Percentiles rank a stretch among this genome's conserved stretches.
Evolutionary conservation across 1,140 invertebrate genomes (phyloP).

Genomic region (Helicorthomorpha holstii): DNA sequence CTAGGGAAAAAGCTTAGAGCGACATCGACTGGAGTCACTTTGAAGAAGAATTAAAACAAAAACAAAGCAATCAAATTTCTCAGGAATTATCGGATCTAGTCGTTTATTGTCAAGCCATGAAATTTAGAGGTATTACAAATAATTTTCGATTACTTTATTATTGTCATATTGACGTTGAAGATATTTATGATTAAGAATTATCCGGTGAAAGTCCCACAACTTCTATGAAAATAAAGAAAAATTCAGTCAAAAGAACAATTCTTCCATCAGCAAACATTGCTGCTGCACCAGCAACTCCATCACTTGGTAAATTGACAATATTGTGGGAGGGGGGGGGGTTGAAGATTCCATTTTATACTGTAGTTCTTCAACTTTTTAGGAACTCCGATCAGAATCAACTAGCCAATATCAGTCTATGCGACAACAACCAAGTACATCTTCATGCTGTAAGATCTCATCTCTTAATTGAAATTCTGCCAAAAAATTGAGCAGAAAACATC

Average conservation of each 20-base stretch:
- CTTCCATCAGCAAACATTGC: conserved; percentile 2
- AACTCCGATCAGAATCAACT: conserved; percentile 10
- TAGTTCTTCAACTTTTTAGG: not conserved
- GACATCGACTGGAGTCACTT: conserved; percentile 16
- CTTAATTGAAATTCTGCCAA: conserved; percentile 81
- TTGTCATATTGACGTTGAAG: too few relatives aligned
- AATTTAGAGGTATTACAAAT: conserved; percentile 51
- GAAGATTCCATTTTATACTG: not conserved
- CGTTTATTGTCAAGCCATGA: conserved; percentile 80
- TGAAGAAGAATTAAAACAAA: conserved; percentile 48
- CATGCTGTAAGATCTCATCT: conserved; percentile 73
- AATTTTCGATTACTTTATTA: too few relatives aligned
- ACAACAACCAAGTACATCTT: conserved; percentile 13
- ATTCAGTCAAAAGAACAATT: conserved; percentile 10
- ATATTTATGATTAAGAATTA: too few relatives aligned
- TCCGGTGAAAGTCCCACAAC: conserved; percentile 39
- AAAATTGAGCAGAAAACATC: conserved; percentile 75
- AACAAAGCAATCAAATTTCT: conserved; percentile 74
- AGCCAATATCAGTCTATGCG: conserved; percentile 18
- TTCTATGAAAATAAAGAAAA: conserved; percentile 28
- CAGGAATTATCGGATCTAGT: conserved; percentile 86
- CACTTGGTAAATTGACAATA: conserved; percentile 4
- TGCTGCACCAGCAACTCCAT: conserved; percentile 11
- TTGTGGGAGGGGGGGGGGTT: too few relatives aligned
- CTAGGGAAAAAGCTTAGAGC: conserved; percentile 8